Evolutionary conservation across 2,113 vertebrate genomes (phyloP).

Genomic region (Oxygymnocypris stewartii): DNA sequence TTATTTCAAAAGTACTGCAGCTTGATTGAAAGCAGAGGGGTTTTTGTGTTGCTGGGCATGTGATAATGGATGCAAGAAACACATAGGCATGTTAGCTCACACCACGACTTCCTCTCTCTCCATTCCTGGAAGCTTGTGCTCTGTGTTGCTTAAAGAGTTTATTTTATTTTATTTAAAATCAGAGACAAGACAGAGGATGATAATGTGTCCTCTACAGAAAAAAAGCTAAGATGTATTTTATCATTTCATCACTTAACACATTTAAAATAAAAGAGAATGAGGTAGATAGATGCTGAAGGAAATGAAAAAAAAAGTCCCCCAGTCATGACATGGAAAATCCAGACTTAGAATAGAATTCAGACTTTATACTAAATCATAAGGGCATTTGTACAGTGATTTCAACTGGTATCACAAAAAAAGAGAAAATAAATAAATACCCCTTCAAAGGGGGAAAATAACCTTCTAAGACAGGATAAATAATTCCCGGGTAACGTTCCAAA

Average conservation of each 20-base stretch:
- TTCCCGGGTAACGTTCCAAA: constrained; percentile 43
- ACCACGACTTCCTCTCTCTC: constrained; percentile 46
- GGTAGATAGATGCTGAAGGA: constrained; percentile 75
- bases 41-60: neutral
- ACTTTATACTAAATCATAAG: constrained; percentile 74
- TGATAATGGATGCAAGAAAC: constrained; percentile 11
- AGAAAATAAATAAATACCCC: constrained; percentile 74
- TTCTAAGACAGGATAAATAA: constrained; percentile 55
- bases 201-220: constrained; percentile 55
- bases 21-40: neutral
- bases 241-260: constrained; percentile 63
- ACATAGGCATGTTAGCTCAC: neutral
- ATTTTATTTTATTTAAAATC: constrained; percentile 38
- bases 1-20: neutral
- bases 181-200: constrained; percentile 48
- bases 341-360: constrained; percentile 64
- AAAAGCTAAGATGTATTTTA: constrained; percentile 66
- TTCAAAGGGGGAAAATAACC: constrained; percentile 56
- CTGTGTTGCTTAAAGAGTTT: constrained; percentile 59
- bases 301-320: constrained; percentile 60
- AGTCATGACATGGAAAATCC: constrained; percentile 72
- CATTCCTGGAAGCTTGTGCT: constrained; percentile 60
- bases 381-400: constrained; percentile 78
- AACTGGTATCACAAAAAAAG: constrained; percentile 69
- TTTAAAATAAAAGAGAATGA: constrained; percentile 70